A percentile compares a stretch with the other conserved stretches of the same genome.
These are phyloP conservation scores for Brachyptera risi DNA, from an alignment of 2,888 invertebrate genomes.

Conservation along the genomic window DNA sequence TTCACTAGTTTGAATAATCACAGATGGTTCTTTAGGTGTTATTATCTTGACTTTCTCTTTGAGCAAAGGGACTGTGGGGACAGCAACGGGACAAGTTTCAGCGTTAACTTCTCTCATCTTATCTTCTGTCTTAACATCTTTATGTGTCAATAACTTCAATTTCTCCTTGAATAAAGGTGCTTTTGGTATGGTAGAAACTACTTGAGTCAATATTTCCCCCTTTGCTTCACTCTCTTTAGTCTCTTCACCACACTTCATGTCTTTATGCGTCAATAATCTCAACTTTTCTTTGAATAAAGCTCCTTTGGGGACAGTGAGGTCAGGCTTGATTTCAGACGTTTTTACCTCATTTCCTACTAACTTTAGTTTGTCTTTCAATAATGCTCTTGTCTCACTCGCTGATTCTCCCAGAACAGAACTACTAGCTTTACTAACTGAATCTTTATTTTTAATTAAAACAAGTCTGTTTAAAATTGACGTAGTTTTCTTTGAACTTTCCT, in stretches of 20 bases:
- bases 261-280: constrained; percentile 6
- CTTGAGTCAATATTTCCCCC: not conserved
- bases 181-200: not conserved
- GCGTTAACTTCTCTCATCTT: constrained; percentile 3
- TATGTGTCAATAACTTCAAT: constrained; percentile 24
- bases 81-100: not conserved
- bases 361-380: constrained; percentile 3
- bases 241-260: not conserved
- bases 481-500: constrained; percentile 7
- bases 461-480: constrained; percentile 25
- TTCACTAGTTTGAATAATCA: not conserved
- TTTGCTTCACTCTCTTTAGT: not conserved
- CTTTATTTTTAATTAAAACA: constrained; percentile 27
- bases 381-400: constrained; percentile 1
- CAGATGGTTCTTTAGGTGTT: not conserved
- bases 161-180: constrained; percentile 25
- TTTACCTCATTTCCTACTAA: constrained; percentile 4
- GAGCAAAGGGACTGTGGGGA: not conserved
- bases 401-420: not conserved
- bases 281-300: constrained; percentile 47
- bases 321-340: not conserved
- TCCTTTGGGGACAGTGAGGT: constrained; percentile 42
- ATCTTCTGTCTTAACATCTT: constrained; percentile 7
- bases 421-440: not conserved
- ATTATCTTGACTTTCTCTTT: not conserved